Conservation (phyloP, 2,797 vertebrate species). For the Lithobates pipiens region DNA sequence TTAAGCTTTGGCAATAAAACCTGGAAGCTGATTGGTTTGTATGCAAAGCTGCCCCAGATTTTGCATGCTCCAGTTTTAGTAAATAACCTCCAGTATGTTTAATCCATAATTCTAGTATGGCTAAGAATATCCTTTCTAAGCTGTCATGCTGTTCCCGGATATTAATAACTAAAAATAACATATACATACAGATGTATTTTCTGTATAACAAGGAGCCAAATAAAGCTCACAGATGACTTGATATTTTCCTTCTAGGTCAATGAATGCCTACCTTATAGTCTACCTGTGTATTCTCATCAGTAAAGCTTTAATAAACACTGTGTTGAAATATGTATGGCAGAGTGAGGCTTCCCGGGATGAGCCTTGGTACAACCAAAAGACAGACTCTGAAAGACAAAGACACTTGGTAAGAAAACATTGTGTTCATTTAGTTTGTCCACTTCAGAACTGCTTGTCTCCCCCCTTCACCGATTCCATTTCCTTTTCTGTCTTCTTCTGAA, state of each 20-base stretch:
- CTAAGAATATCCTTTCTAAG: neutral
- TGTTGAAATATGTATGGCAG: slow-evolving; percentile 92
- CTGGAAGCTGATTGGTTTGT: too few species aligned
- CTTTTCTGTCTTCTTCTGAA: neutral
- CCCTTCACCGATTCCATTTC: neutral
- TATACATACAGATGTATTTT: neutral
- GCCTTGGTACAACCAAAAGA: slow-evolving; percentile 93
- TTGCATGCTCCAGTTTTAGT: too few species aligned
- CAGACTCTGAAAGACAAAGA: slow-evolving; percentile 84
- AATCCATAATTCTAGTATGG: neutral
- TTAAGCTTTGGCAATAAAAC: too few species aligned
- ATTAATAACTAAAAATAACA: neutral
- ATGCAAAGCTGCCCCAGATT: too few species aligned
- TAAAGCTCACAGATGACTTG: neutral
- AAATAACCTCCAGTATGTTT: neutral
- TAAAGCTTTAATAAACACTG: slow-evolving; percentile 92
- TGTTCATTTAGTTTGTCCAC: neutral
- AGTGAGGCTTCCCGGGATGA: slow-evolving; percentile 86
- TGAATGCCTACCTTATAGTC: slow-evolving; percentile 94
- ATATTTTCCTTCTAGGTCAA: slow-evolving; percentile 80
- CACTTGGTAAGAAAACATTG: slow-evolving; percentile 79
- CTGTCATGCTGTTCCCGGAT: neutral
- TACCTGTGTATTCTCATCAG: slow-evolving; percentile 96
- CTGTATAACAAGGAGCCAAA: neutral
- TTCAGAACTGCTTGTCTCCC: neutral